Evolutionary conservation across 2,888 invertebrate species (phyloP).

Genomic region (Furcula furcula): DNA sequence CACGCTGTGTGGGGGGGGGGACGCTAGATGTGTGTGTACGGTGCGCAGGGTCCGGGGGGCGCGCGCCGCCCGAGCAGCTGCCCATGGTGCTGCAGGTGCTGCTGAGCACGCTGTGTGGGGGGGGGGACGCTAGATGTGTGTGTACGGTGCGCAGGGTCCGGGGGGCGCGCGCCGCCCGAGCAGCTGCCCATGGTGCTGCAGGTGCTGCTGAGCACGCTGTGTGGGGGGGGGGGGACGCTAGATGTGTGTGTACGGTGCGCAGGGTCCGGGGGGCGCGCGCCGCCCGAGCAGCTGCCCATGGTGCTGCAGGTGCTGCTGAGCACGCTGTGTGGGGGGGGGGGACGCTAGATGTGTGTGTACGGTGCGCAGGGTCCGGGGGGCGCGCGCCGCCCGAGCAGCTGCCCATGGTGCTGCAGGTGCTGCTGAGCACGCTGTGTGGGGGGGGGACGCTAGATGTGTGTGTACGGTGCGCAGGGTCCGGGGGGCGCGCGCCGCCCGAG

Average conservation of each 20-base stretch:
- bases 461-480: slow-evolving; percentile 95
- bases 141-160: slow-evolving; percentile 24
- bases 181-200: slow-evolving; percentile 98
- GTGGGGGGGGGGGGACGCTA: slow-evolving; percentile 96
- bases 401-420: slow-evolving; percentile 97
- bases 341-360: background rate
- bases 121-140: background rate
- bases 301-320: no score
- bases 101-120: no score
- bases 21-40: slow-evolving; percentile 95
- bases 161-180: slow-evolving; percentile 91
- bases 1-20: slow-evolving; percentile 93
- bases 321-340: no score
- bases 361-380: slow-evolving; percentile 43
- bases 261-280: slow-evolving; percentile 94
- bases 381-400: slow-evolving; percentile 97
- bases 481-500: slow-evolving; percentile 88
- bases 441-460: slow-evolving; percentile 95
- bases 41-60: slow-evolving; percentile 94
- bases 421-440: slow-evolving; percentile 88
- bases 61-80: slow-evolving; percentile 87
- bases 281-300: no score
- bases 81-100: no score
- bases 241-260: slow-evolving; percentile 95
- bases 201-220: slow-evolving; percentile 87